These are phyloP conservation scores for Oryzias sinensis DNA, from an alignment of 2,797 vertebrate genomes.

Conservation along the genomic window DNA sequence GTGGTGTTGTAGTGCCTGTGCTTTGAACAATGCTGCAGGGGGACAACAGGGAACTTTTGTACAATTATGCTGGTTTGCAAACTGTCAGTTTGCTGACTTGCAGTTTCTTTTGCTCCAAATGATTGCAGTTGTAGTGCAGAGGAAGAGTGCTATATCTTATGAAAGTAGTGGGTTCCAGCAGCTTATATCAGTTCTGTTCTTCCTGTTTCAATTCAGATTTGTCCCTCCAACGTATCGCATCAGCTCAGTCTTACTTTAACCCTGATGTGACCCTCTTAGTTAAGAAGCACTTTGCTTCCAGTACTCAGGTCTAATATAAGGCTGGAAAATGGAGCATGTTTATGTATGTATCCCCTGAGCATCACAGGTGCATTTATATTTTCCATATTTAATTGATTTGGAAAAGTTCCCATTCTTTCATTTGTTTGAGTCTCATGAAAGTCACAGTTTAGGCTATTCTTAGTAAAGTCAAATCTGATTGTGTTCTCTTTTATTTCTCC, in stretches of 20 bases:
- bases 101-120: slow-evolving; percentile 1
- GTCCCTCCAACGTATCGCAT: slow-evolving; percentile 19
- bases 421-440: too few species aligned
- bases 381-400: neutral
- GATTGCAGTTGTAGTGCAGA: slow-evolving; percentile 5
- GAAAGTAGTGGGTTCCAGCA: neutral
- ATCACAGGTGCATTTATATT: neutral
- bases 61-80: slow-evolving; percentile 3
- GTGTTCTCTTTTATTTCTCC: slow-evolving; percentile 2
- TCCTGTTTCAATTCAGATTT: slow-evolving; percentile 34
- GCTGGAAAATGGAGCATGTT: neutral
- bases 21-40: slow-evolving; percentile 9
- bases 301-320: slow-evolving; percentile 7
- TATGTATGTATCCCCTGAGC: neutral
- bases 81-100: slow-evolving; percentile 10
- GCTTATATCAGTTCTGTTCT: neutral
- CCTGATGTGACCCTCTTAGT: slow-evolving; percentile 53
- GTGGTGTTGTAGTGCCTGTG: neutral
- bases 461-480: too few species aligned
- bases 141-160: too few species aligned
- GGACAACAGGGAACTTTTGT: slow-evolving; percentile 10
- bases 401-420: too few species aligned
- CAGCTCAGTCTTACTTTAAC: slow-evolving; percentile 37
- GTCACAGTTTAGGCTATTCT: too few species aligned
- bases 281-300: slow-evolving; percentile 18